Conservation (phyloP, 2,797 vertebrate species). For the Scomberomorus guttatus region DNA sequence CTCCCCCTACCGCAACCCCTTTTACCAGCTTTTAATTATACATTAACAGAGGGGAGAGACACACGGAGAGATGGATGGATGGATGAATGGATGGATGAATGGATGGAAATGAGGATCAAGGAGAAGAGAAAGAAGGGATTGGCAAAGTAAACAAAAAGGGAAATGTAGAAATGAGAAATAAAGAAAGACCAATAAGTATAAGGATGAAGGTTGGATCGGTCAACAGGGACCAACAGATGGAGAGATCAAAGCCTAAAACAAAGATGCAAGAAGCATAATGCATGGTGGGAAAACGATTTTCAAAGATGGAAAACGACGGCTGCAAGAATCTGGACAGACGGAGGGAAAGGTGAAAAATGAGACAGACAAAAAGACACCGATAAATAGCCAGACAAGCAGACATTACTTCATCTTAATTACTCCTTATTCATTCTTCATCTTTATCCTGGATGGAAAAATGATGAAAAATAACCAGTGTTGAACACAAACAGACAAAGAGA, state of each 20-base stretch:
- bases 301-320: neutral
- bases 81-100: slow-evolving; percentile 1
- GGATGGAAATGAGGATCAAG: slow-evolving; percentile 9
- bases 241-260: slow-evolving; percentile 31
- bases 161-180: neutral
- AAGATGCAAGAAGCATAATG: neutral
- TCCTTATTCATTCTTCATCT: slow-evolving; percentile 11
- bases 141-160: neutral
- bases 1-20: slow-evolving; percentile 28
- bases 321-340: neutral
- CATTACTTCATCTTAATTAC: neutral
- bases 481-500: slow-evolving; percentile 22
- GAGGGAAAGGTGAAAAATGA: neutral
- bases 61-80: neutral
- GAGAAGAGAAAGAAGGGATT: neutral
- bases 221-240: slow-evolving; percentile 19
- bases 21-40: slow-evolving; percentile 71
- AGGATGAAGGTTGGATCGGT: slow-evolving; percentile 31
- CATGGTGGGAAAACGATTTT: neutral
- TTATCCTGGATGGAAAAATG: neutral
- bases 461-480: neutral
- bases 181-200: slow-evolving; percentile 4
- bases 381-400: neutral
- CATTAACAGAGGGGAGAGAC: slow-evolving; percentile 36
- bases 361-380: neutral